These are phyloP conservation scores for Leptinotarsa lineolata DNA, from an alignment of 1,140 invertebrate species.

Conservation along the genomic window DNA sequence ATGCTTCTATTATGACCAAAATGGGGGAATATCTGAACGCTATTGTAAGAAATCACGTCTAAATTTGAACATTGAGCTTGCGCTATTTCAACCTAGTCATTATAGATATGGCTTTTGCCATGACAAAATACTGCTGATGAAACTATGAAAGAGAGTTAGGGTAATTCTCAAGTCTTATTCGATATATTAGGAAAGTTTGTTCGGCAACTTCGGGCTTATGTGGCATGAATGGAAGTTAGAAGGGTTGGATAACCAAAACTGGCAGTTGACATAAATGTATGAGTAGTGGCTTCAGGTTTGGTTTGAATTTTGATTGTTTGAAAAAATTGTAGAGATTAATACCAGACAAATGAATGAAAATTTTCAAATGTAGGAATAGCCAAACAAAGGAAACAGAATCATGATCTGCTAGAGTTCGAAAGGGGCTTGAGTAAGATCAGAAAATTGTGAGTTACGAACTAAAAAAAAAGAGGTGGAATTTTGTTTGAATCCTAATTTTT, in stretches of 20 bases:
- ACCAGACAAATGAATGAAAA: too few relatives aligned
- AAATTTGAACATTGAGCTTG: slow-evolving; percentile 3
- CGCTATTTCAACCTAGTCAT: slow-evolving; percentile 21
- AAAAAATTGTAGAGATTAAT: too few relatives aligned
- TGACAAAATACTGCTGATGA: slow-evolving; percentile 24
- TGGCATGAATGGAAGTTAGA: slow-evolving; percentile 19
- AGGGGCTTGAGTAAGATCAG: too few relatives aligned
- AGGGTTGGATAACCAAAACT: slow-evolving; percentile 5
- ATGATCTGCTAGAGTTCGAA: not conserved
- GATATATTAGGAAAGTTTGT: slow-evolving; percentile 24
- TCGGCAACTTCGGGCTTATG: not conserved
- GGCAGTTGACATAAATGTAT: too few relatives aligned
- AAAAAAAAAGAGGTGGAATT: too few relatives aligned
- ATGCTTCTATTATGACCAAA: slow-evolving; percentile 3
- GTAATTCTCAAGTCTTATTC: slow-evolving; percentile 22
- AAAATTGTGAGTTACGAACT: too few relatives aligned
- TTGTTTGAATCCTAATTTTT: too few relatives aligned
- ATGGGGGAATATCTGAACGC: slow-evolving; percentile 15
- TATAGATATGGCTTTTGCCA: slow-evolving; percentile 22
- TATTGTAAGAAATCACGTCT: slow-evolving; percentile 15
- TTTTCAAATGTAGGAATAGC: too few relatives aligned
- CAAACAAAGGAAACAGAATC: not conserved
- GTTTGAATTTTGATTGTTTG: too few relatives aligned
- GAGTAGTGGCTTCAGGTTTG: too few relatives aligned
- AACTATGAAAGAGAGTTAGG: slow-evolving; percentile 12